A percentile compares a stretch with the other conserved stretches of the same genome.
Conservation (phyloP, 2,888 invertebrate genomes). For the Eucera pruinosa region DNA sequence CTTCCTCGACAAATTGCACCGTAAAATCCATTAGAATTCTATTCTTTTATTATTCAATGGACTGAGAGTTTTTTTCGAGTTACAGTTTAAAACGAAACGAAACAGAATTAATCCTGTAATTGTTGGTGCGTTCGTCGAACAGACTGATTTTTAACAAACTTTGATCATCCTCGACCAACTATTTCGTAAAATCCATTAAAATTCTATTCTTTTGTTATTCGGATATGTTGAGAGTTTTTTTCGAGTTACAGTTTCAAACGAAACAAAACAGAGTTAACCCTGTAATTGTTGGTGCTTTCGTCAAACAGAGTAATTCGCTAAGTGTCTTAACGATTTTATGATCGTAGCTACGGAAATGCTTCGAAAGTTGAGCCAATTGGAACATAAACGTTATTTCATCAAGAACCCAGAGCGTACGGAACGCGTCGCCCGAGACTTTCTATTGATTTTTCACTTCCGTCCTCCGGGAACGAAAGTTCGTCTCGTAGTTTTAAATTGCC, state of each 20-base stretch:
- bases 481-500: slow-evolving; percentile 17
- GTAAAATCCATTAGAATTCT: neutral
- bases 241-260: no score
- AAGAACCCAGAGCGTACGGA: slow-evolving; percentile 5
- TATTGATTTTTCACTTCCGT: slow-evolving; percentile 21
- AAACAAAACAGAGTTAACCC: no score
- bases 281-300: no score
- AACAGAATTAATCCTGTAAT: no score
- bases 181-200: neutral
- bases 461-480: neutral
- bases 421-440: slow-evolving; percentile 4
- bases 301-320: neutral
- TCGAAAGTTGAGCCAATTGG: neutral
- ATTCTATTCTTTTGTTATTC: neutral
- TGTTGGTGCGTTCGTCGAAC: neutral
- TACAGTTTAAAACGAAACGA: no score
- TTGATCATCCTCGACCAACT: no score
- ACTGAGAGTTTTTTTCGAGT: no score
- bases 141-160: no score
- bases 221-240: no score
- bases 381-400: slow-evolving; percentile 6
- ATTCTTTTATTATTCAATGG: no score
- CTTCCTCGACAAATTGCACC: neutral
- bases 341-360: neutral
- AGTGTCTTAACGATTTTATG: slow-evolving; percentile 6